Percentiles rank a stretch among this genome's conserved stretches.
phyloP scores from a whole-genome alignment of 1,140 invertebrate genomes.

The Eriosoma lanigerum region DNA sequence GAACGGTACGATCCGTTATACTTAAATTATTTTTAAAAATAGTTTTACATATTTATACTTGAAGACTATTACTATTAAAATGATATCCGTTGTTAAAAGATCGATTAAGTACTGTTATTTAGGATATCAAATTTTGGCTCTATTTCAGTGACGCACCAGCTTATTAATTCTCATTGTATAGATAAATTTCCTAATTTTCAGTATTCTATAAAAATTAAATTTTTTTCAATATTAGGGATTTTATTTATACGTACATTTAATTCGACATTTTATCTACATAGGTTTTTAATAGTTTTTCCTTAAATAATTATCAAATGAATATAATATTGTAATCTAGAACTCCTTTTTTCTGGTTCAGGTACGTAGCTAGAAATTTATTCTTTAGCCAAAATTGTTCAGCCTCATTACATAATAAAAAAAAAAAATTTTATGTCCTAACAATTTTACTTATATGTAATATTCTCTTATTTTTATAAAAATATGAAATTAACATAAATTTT shows the following conservation, averaged over 20 bases:
- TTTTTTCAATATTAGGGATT: not conserved
- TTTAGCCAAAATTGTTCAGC: too few relatives aligned
- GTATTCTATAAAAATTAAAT: slow-evolving; percentile 20
- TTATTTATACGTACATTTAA: slow-evolving; percentile 26
- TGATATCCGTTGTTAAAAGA: slow-evolving; percentile 11
- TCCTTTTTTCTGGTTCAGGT: not conserved
- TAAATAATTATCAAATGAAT: slow-evolving; percentile 2
- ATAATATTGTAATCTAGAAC: not conserved
- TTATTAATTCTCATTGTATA: slow-evolving; percentile 14
- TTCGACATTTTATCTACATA: slow-evolving; percentile 17
- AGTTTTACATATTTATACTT: slow-evolving; percentile 11
- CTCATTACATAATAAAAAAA: too few relatives aligned
- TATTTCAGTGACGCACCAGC: not conserved
- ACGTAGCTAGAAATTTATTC: too few relatives aligned
- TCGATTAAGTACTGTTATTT: not conserved
- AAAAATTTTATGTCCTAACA: too few relatives aligned
- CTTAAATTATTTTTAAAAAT: slow-evolving; percentile 20
- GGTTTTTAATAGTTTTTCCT: slow-evolving; percentile 10
- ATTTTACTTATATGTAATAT: too few relatives aligned
- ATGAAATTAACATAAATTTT: too few relatives aligned
- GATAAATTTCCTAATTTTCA: slow-evolving; percentile 21
- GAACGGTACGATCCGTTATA: slow-evolving; percentile 15
- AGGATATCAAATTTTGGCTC: slow-evolving; percentile 9
- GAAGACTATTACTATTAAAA: slow-evolving; percentile 22
- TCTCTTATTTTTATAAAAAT: too few relatives aligned